Percentiles rank a stretch among this genome's conserved stretches.
phyloP scores from a whole-genome alignment of 2,797 vertebrate genomes.

The Decapterus maruadsi region DNA sequence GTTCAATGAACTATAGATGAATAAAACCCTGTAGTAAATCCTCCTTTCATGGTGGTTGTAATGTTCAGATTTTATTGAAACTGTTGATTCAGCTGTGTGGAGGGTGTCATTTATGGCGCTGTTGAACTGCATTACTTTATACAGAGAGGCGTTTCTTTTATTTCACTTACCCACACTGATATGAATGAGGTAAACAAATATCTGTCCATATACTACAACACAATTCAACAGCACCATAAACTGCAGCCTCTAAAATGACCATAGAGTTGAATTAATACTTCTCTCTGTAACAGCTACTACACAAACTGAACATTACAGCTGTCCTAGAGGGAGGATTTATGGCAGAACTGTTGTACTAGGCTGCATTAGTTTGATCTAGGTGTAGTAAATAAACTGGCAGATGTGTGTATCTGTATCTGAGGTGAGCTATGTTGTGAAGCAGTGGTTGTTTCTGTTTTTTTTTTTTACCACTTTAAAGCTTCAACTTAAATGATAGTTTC shows the following conservation, averaged over 20 bases:
- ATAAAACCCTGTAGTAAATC: background rate
- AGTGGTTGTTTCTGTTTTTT: background rate
- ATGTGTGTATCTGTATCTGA: background rate
- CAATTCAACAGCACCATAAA: no score
- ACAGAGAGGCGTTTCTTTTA: background rate
- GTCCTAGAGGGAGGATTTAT: no score
- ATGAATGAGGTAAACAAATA: background rate
- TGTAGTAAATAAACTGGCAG: background rate
- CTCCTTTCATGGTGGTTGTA: background rate
- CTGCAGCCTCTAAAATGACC: no score
- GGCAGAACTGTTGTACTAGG: background rate
- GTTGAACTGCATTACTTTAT: background rate
- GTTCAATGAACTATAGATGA: no score
- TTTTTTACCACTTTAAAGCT: background rate
- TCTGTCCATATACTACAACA: background rate
- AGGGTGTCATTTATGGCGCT: background rate
- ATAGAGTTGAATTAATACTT: background rate
- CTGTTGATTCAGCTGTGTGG: background rate
- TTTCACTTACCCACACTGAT: background rate
- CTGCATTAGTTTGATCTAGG: background rate
- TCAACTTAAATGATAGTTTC: background rate
- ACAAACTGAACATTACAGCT: no score
- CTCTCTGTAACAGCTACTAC: no score
- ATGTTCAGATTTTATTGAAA: background rate
- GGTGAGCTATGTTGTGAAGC: background rate